These are phyloP conservation scores for Lepidochrysops patricia DNA, from an alignment of 2,888 invertebrate species.

Conservation along the genomic window DNA sequence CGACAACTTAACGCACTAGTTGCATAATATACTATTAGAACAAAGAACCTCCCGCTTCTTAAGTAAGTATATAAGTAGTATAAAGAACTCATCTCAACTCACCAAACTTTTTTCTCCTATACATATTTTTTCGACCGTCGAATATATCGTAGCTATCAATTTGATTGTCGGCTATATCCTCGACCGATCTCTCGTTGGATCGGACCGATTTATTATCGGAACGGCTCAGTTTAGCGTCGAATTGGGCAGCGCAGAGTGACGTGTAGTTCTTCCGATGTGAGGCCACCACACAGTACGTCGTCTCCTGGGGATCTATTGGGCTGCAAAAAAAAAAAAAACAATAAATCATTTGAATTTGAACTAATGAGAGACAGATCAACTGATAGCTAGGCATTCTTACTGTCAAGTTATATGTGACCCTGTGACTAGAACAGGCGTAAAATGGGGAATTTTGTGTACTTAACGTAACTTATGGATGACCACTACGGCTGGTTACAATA, in stretches of 20 bases:
- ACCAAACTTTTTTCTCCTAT: slow-evolving; percentile 58
- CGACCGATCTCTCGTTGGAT: slow-evolving; percentile 27
- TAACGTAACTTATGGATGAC: too few relatives aligned
- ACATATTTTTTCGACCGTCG: slow-evolving; percentile 45
- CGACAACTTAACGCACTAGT: too few relatives aligned
- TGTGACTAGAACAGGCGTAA: too few relatives aligned
- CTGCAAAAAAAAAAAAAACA: slow-evolving; percentile 33
- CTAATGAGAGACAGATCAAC: too few relatives aligned
- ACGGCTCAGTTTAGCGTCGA: slow-evolving; percentile 40
- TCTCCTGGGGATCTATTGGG: slow-evolving; percentile 63
- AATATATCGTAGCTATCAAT: slow-evolving; percentile 42
- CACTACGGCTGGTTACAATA: too few relatives aligned
- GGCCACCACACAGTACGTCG: slow-evolving; percentile 61
- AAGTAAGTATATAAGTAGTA: background rate
- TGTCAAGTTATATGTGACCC: too few relatives aligned
- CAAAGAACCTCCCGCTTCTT: too few relatives aligned
- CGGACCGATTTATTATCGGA: slow-evolving; percentile 39
- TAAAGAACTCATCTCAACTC: slow-evolving; percentile 24
- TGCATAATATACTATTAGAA: too few relatives aligned
- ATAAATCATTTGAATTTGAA: too few relatives aligned
- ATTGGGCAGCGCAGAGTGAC: slow-evolving; percentile 58
- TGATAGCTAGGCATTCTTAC: too few relatives aligned
- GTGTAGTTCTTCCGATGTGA: slow-evolving; percentile 59
- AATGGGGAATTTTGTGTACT: too few relatives aligned
- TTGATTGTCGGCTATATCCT: slow-evolving; percentile 38